Base-by-base conservation (phyloP, 2,113 vertebrate genomes). In the Merops nubicus region DNA sequence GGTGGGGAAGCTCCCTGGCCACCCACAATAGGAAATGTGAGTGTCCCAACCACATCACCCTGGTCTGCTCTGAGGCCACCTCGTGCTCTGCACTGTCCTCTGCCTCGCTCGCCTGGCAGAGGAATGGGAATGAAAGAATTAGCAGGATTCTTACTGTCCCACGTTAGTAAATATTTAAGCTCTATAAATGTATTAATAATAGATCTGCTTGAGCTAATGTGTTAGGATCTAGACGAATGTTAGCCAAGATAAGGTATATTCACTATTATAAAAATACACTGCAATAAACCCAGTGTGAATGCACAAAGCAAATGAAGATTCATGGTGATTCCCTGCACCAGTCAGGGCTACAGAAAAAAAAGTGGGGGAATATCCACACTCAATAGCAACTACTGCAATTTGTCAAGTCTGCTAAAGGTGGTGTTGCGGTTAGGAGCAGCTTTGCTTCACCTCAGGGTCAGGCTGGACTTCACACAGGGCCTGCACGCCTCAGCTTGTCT, bases 71-170 rank as follows among this genome's bases (percentile, higher is more conserved):
- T 43, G 38, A 50, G 74, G 38, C 34, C 26, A 72, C 65, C n/a
- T 75, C 29, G 14, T 65, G n/a, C 42, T 60, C 45, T 8, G 42
- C 65, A 19, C 34, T 53, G 43, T 21, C 51, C 38, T 4, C 14
- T 7, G 2, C 45, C 57, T 64, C 7, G 0, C 47, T 76, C 4
- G 1, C 64, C n/a, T n/a, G n/a, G n/a, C n/a, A n/a, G n/a, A n/a
- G n/a, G n/a, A n/a, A 25, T 12, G 38, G 69, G 8, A 59, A 28
- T 15, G 31, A 57, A 57, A 38, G 73, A n/a, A 23, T 2, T 65
- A n/a, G 10, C 20, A 45, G 10, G 17, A 6, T 62, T 80, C 50
- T 34, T 16, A 7, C 19, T 8, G 19, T 11, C 56, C 38, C 2
- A 2, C 14, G 2, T 64, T 45, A 77, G 23, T 15, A 74, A 81